A percentile compares a stretch with the other conserved stretches of the same genome.
Conservation (phyloP, 2,113 vertebrate species). For the Macroglossus sobrinus region DNA sequence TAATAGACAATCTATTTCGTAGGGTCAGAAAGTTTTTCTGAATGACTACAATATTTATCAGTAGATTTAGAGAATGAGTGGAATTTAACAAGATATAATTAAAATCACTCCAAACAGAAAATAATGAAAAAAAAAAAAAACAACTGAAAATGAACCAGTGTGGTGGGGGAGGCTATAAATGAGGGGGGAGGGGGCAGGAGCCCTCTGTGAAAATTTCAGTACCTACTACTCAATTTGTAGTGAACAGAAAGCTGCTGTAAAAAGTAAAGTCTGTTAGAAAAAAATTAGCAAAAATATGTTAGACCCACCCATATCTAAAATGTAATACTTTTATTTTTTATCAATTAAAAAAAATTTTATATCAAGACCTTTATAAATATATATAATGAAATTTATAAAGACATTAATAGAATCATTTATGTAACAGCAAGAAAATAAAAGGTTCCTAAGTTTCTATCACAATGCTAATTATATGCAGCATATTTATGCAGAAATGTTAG, state of each 20-base stretch:
- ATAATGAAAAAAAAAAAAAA: not conserved
- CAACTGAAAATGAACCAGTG: not conserved
- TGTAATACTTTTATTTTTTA: not conserved
- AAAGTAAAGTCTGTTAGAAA: not conserved
- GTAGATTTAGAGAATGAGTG: not conserved
- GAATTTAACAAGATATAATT: not conserved
- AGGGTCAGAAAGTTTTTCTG: not conserved
- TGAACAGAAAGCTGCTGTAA: not conserved
- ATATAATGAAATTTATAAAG: not conserved
- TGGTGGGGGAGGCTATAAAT: not conserved
- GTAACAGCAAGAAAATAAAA: not conserved
- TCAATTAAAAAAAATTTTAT: not conserved
- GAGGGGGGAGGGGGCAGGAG: not conserved
- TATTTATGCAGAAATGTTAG: not conserved
- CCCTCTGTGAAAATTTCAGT: not conserved
- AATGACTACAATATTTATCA: not conserved
- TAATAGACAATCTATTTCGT: not conserved
- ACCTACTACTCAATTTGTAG: not conserved
- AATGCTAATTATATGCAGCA: not conserved
- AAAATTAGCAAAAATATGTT: not conserved
- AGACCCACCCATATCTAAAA: not conserved
- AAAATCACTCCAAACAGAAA: not conserved
- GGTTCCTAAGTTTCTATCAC: not conserved
- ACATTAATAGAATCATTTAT: not conserved
- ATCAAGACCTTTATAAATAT: not conserved